Percentiles rank a stretch among this genome's conserved stretches.
phyloP scores from a whole-genome alignment of 2,888 invertebrate genomes.

The Alviniconcha strummeri region DNA sequence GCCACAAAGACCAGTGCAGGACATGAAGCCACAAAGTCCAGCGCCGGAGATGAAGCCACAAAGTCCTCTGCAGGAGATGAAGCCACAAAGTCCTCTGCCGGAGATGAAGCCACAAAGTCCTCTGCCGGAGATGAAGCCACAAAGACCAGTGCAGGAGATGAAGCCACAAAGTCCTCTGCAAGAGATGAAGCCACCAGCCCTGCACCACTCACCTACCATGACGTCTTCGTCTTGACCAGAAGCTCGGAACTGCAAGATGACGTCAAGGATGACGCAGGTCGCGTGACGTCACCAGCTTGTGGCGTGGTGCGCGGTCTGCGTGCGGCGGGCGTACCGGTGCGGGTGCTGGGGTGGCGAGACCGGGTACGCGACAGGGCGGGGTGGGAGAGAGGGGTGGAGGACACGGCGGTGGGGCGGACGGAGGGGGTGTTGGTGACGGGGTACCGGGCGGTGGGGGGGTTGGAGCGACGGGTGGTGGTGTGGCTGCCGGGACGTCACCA shows the following conservation, averaged over 20 bases:
- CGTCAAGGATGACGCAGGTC: background rate
- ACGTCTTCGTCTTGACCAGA: constrained; percentile 20
- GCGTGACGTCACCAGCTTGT: constrained; percentile 1
- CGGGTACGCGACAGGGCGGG: background rate
- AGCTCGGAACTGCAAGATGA: background rate
- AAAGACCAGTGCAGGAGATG: too few relatives aligned
- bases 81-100: too few relatives aligned
- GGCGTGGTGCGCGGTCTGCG: constrained; percentile 21
- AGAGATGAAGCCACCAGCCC: too few relatives aligned
- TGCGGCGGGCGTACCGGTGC: background rate
- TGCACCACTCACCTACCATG: background rate
- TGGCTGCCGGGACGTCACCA: constrained; percentile 14
- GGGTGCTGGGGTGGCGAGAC: background rate
- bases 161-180: too few relatives aligned
- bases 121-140: too few relatives aligned
- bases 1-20: too few relatives aligned
- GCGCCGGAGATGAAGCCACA: background rate
- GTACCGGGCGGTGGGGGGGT: background rate
- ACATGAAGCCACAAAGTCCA: too few relatives aligned
- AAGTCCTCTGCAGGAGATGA: background rate
- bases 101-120: too few relatives aligned
- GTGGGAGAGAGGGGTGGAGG: background rate
- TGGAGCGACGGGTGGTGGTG: constrained; percentile 18
- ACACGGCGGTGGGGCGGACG: background rate
- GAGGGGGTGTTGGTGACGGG: constrained; percentile 9